Evolutionary conservation across 2,797 vertebrate genomes (phyloP).

Genomic region (Lepidocolaptes lacrymiger): DNA sequence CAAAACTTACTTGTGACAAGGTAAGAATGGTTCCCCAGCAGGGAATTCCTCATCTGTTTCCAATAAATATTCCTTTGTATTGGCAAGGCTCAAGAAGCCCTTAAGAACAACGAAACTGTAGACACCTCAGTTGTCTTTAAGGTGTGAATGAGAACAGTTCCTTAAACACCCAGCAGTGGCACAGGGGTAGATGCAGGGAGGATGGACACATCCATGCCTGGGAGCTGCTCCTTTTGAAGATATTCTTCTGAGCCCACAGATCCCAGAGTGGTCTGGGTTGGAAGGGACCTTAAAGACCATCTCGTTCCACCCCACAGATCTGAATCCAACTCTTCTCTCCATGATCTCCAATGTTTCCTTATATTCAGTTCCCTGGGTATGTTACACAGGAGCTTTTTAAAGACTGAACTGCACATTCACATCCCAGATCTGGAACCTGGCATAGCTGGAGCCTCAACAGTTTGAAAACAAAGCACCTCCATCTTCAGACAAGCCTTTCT

Average conservation of each 20-base stretch:
- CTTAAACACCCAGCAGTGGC: neutral
- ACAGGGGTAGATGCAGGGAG: neutral
- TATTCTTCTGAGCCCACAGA: neutral
- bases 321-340: neutral
- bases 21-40: neutral
- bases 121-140: neutral
- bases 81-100: neutral
- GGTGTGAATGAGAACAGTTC: neutral
- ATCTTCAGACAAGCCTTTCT: neutral
- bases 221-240: accelerated
- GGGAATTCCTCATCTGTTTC: neutral
- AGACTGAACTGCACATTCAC: neutral
- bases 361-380: neutral
- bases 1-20: neutral
- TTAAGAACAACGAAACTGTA: accelerated
- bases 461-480: neutral
- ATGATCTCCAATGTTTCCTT: neutral
- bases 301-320: neutral
- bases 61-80: neutral
- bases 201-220: neutral
- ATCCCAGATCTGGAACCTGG: neutral
- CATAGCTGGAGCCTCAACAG: neutral
- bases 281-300: neutral
- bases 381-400: neutral
- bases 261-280: neutral